Conservation (phyloP, 2,113 vertebrate species). For the Ciconia maguari region DNA sequence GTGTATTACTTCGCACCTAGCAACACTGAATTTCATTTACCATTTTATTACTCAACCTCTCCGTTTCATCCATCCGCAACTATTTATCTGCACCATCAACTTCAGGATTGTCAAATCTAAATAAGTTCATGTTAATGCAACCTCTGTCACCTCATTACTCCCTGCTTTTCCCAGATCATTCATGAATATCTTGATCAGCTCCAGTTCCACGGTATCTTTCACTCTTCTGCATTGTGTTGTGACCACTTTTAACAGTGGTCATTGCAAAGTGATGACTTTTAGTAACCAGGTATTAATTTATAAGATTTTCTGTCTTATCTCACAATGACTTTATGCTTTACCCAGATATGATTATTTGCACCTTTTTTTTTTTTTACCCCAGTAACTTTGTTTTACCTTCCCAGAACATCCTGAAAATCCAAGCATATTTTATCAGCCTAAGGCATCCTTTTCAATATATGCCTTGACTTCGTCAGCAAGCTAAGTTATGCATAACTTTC, state of each 20-base stretch:
- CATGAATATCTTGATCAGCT: neutral
- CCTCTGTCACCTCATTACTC: neutral
- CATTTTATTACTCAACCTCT: neutral
- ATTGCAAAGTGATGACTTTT: neutral
- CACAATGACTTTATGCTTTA: neutral
- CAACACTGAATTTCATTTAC: neutral
- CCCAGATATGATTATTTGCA: neutral
- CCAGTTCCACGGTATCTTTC: neutral
- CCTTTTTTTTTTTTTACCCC: neutral
- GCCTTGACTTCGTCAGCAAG: neutral
- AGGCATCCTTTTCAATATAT: neutral
- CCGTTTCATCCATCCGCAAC: neutral
- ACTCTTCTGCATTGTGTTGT: neutral
- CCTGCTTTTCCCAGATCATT: neutral
- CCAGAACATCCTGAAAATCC: neutral
- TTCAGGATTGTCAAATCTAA: neutral
- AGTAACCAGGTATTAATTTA: neutral
- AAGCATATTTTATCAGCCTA: neutral
- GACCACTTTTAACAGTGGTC: neutral
- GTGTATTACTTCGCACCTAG: neutral
- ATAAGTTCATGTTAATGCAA: neutral
- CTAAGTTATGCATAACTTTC: neutral
- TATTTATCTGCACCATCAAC: constrained; percentile 10
- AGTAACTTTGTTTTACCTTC: neutral
- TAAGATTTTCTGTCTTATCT: neutral